Conservation (phyloP, 1,140 invertebrate genomes). For the Brachionus asplanchnoidis region DNA sequence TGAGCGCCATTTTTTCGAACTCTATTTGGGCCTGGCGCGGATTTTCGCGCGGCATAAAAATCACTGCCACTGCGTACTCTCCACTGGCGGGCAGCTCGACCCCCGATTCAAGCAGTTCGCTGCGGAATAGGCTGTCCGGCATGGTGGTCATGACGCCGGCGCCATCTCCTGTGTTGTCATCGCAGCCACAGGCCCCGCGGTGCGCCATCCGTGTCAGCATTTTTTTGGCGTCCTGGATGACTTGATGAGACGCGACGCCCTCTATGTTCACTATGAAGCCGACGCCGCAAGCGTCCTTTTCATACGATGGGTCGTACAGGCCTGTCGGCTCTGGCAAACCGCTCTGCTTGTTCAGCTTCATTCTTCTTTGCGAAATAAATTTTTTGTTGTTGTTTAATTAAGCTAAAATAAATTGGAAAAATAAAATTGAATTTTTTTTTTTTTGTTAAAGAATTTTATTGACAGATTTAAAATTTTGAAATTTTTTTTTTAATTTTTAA, state of each 20-base stretch:
- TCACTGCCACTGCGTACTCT: constrained; percentile 45
- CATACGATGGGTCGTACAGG: constrained; percentile 85
- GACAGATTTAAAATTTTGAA: no score
- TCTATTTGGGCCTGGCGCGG: constrained; percentile 72
- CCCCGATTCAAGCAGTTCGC: constrained; percentile 63
- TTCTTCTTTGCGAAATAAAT: constrained; percentile 26
- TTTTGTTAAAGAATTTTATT: background rate
- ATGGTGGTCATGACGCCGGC: constrained; percentile 92
- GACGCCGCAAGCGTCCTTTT: constrained; percentile 94
- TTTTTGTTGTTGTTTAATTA: background rate
- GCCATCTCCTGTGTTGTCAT: constrained; percentile 97
- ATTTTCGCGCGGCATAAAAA: constrained; percentile 80
- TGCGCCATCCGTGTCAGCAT: constrained; percentile 95
- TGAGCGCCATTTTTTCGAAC: constrained; percentile 74
- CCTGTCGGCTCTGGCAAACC: constrained; percentile 65
- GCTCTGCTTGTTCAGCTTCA: constrained; percentile 24
- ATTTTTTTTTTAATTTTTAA: no score
- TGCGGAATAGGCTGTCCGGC: constrained; percentile 83
- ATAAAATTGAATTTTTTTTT: background rate
- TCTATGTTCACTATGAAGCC: constrained; percentile 97
- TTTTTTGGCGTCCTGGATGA: constrained; percentile 84
- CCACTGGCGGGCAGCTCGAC: background rate
- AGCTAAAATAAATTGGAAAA: background rate
- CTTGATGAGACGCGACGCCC: constrained; percentile 84
- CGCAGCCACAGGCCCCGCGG: constrained; percentile 92